Conservation (phyloP, 2,113 vertebrate genomes). For the Odocoileus hemionus region DNA sequence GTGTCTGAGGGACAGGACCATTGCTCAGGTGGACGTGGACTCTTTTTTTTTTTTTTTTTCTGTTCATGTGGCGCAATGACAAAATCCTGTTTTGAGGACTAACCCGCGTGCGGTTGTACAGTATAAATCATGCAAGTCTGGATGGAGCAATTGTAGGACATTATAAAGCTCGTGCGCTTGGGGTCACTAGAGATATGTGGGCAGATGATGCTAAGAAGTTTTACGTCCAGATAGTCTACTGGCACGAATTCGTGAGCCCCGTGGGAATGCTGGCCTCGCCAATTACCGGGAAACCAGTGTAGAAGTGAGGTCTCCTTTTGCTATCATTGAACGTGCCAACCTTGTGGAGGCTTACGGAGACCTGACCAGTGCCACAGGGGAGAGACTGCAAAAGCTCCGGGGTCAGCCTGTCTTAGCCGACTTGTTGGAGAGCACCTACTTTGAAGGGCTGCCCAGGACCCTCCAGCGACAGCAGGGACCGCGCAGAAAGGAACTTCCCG, state of each 20-base stretch:
- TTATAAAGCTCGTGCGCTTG: constrained; percentile 93
- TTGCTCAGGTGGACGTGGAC: constrained; percentile 94
- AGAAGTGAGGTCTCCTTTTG: constrained; percentile 93
- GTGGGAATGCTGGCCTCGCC: constrained; percentile 93
- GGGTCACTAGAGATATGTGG: constrained; percentile 93
- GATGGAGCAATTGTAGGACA: constrained; percentile 95
- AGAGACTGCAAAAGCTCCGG: constrained; percentile 81
- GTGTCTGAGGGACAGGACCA: constrained; percentile 88
- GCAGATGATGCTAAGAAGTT: constrained; percentile 91
- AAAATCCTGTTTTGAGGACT: constrained; percentile 86
- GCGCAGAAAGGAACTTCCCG: constrained; percentile 67
- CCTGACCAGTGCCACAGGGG: constrained; percentile 83
- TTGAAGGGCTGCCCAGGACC: constrained; percentile 86
- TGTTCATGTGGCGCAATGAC: constrained; percentile 94
- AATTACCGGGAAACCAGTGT: constrained; percentile 92
- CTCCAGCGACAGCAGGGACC: not conserved
- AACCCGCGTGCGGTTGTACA: constrained; percentile 95
- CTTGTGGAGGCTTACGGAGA: constrained; percentile 96
- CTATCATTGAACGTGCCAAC: constrained; percentile 92
- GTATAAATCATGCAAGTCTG: constrained; percentile 94
- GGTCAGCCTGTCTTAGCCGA: constrained; percentile 69
- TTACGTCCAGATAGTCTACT: constrained; percentile 89
- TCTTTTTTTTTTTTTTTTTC: constrained; percentile 99
- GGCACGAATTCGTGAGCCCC: constrained; percentile 89
- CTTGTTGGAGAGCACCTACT: constrained; percentile 83